Conservation (phyloP, 2,888 invertebrate genomes). For the Scrobipalpa costella region DNA sequence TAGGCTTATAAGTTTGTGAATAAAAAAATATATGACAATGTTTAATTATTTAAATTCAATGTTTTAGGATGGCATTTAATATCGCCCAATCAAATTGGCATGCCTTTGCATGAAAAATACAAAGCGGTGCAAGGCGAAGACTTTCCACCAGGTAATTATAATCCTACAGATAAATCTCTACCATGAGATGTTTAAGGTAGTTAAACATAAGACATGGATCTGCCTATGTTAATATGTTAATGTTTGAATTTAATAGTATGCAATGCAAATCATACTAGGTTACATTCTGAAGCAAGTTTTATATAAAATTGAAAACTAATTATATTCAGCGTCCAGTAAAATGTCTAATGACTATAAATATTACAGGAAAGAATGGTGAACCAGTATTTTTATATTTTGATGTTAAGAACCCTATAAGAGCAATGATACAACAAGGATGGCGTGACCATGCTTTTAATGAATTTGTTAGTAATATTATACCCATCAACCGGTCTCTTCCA, state of each 20-base stretch:
- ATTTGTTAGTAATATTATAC: constrained; percentile 97
- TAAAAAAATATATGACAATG: too few relatives aligned
- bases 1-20: too few relatives aligned
- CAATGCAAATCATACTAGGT: too few relatives aligned
- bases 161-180: too few relatives aligned
- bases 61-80: constrained; percentile 56
- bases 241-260: too few relatives aligned
- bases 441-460: constrained; percentile 97
- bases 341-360: background rate
- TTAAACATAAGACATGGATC: too few relatives aligned
- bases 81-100: constrained; percentile 25
- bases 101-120: constrained; percentile 43
- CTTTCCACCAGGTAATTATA: constrained; percentile 50
- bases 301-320: too few relatives aligned
- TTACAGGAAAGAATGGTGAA: constrained; percentile 79
- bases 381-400: constrained; percentile 88
- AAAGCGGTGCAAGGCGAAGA: constrained; percentile 45
- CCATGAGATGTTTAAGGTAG: too few relatives aligned
- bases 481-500: constrained; percentile 91
- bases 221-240: too few relatives aligned
- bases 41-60: background rate
- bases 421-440: constrained; percentile 96
- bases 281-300: too few relatives aligned
- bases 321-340: too few relatives aligned
- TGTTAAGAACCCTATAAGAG: constrained; percentile 88